Conservation (phyloP, 2,113 vertebrate genomes). For the Clarias gariepinus region DNA sequence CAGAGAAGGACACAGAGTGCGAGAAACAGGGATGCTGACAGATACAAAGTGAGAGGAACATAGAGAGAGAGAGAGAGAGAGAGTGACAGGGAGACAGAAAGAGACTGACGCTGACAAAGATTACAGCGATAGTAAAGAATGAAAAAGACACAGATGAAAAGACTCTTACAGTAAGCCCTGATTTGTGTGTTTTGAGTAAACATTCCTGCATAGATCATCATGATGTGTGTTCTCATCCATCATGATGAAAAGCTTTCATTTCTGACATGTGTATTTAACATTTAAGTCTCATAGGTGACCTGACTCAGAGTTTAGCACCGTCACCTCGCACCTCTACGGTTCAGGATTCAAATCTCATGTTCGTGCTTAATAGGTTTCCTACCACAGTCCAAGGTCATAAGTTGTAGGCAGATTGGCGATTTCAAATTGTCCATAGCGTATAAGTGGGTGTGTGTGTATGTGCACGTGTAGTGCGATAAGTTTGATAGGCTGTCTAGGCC, state of each 20-base stretch:
- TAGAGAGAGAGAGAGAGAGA: not conserved
- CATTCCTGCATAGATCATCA: not conserved
- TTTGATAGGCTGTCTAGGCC: no score
- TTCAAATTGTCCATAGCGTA: no score
- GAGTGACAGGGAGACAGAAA: not conserved
- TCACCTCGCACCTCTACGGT: no score
- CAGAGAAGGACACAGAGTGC: not conserved
- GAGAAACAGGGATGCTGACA: not conserved
- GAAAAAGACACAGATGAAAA: not conserved
- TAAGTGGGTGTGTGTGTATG: no score
- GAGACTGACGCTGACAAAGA: slow-evolving; percentile 71
- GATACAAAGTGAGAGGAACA: not conserved
- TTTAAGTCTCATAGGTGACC: not conserved
- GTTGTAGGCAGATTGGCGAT: no score
- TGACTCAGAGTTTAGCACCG: no score
- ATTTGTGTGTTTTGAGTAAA: not conserved
- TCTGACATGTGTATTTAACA: not conserved
- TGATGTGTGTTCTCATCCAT: not conserved
- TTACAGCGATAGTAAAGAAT: not conserved
- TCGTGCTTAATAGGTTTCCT: no score
- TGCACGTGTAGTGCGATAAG: no score
- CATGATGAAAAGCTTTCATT: not conserved
- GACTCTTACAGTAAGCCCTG: not conserved
- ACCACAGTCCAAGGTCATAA: no score
- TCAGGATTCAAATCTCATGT: no score